Evolutionary conservation across 2,113 vertebrate species (phyloP), one percentile per base, ranked within the genome.

Genomic region (Oplegnathus fasciatus): DNA sequence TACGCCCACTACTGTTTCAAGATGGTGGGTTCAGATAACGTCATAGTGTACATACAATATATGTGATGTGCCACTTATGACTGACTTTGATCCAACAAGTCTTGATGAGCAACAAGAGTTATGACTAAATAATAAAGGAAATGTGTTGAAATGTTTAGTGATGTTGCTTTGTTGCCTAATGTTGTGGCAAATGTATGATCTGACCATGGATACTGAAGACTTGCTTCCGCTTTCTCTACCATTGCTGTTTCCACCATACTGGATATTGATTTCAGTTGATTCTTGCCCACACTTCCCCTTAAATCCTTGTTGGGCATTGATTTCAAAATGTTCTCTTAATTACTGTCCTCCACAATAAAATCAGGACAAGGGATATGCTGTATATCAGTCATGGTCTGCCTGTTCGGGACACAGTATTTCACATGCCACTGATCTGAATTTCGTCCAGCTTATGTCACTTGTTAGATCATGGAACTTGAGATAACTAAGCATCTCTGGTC

Each of bases 1-100:
- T 46, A 73, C 11, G 10, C 15, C 71, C 48, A 48, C 62, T 58
- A 22, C 15, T 40, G 48, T 22, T 77, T 82, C 64, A 50, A 70
- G 34, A 82, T 72, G 48, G 62, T 42, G 40, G 60, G 46, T 70
- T 64, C 32, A 65, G 42, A 37, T 2, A 50, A 57, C 24, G 64
- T 46, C 61, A 62, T 0, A 40, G 34, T 22, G 40, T 34, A 40
- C 40, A 46, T n/a, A n/a, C n/a, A n/a, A n/a, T n/a, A 42, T 24
- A 37, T n/a, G 10, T 5, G 20, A 15, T 66, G 24, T 15, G 22
- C 2, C 24, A 52, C 24, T 54, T 30, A 61, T 46, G 30, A 57
- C 9, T n/a, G 24, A 55, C 61, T 60, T 68, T 44, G 50, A 48
- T 48, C 6, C 15, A 48, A 46, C 44, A 70, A 62, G 22, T 18